These are phyloP conservation scores for Syngnathus floridae DNA, from an alignment of 2,113 vertebrate genomes.

Conservation along the genomic window DNA sequence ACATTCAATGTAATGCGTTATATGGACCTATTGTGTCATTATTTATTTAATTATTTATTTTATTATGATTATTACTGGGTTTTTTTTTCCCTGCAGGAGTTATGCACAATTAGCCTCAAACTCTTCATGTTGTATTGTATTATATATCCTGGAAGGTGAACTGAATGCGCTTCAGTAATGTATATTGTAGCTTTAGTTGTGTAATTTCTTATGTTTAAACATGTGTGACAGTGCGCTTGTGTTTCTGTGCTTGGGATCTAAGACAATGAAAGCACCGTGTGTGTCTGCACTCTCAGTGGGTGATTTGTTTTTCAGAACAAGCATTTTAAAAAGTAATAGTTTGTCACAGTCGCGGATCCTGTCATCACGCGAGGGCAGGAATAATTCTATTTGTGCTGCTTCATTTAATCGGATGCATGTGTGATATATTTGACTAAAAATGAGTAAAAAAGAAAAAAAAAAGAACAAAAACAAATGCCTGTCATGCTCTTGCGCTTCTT, in stretches of 20 bases:
- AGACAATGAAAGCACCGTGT: constrained; percentile 12
- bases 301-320: constrained; percentile 31
- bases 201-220: background rate
- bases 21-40: too few relatives aligned
- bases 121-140: background rate
- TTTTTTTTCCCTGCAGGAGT: background rate
- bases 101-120: background rate
- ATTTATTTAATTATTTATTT: too few relatives aligned
- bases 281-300: constrained; percentile 13
- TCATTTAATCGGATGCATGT: constrained; percentile 59
- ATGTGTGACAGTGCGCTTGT: constrained; percentile 15
- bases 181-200: background rate
- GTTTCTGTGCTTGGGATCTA: background rate
- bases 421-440: constrained; percentile 33
- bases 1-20: too few relatives aligned
- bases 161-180: background rate
- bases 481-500: constrained; percentile 2
- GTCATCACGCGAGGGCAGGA: background rate
- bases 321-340: constrained; percentile 28
- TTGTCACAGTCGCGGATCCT: background rate
- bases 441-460: constrained; percentile 16
- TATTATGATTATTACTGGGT: background rate
- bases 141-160: background rate
- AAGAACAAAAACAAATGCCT: background rate
- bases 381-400: constrained; percentile 34